A percentile compares a stretch with the other conserved stretches of the same genome.
Evolutionary conservation across 2,888 invertebrate species (phyloP).

Genomic region (Polydrusus tereticollis): DNA sequence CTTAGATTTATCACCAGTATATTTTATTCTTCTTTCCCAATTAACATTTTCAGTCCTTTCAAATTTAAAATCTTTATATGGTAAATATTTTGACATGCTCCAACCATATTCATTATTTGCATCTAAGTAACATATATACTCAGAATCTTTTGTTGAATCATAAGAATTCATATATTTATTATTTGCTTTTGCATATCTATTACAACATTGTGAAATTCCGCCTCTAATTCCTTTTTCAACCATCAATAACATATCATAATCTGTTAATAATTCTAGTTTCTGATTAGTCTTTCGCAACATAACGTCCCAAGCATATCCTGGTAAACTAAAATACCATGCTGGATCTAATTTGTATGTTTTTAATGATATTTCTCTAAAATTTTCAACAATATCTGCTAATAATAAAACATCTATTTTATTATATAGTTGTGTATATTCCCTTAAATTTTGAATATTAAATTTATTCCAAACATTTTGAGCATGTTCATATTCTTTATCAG

Average conservation of each 20-base stretch:
- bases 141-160: not conserved
- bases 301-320: slow-evolving; percentile 18
- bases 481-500: not conserved
- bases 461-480: not conserved
- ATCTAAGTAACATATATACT: slow-evolving; percentile 14
- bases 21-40: not conserved
- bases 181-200: slow-evolving; percentile 7
- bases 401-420: not conserved
- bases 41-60: not conserved
- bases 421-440: not conserved
- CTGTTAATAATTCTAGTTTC: slow-evolving; percentile 34
- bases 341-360: not conserved
- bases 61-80: slow-evolving; percentile 14
- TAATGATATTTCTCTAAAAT: not conserved
- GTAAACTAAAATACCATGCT: slow-evolving; percentile 4
- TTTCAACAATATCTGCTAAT: not conserved
- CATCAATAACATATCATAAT: slow-evolving; percentile 35
- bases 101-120: not conserved
- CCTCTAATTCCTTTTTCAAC: slow-evolving; percentile 28
- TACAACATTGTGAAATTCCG: slow-evolving; percentile 21
- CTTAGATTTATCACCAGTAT: slow-evolving; percentile 9
- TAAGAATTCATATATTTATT: slow-evolving; percentile 13
- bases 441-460: not conserved
- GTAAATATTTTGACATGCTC: slow-evolving; percentile 3
- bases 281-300: slow-evolving; percentile 17